Base-by-base conservation (phyloP, 2,797 vertebrate species). In the Danio tinwini region DNA sequence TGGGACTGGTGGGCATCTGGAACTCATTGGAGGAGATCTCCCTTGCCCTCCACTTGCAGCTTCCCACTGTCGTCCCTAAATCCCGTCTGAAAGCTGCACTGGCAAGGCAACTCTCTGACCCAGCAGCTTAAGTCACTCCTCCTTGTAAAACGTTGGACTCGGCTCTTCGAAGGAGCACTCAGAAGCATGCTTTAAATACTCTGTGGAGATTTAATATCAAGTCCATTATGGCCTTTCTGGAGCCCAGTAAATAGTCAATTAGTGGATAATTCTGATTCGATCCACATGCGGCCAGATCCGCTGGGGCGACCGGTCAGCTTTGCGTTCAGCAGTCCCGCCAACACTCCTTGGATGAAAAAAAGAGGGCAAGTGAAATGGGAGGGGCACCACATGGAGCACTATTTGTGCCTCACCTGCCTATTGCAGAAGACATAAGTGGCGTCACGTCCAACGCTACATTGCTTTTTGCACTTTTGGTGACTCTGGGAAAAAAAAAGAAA, bases 231-330 rank as follows among this genome's bases (percentile, higher is more conserved):
- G 94, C 88, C 92, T 94, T 92, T 95, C 94, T 95, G 91, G 90
- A 93, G 94, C 93, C 96, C 95, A 95, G 95, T 98, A 98, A 98
- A 99, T 95, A 97, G 95, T 97, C 97, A 98, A 96, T 98, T 98
- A 98, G 94, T 91, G 95, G 94, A 96, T 95, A 88, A 93, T 96
- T 96, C 93, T 98, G 96, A 99, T 98, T 96, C 90, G 94, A 97
- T 95, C 96, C 97, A 98, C 96, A 98, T 99, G 97, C 94, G 92
- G 91, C 93, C 91, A 95, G 95, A 96, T 93, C 92, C 67, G 59
- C 81, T 62, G 45, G 9, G 77, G 58, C 50, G 75, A 76, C 80
- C 67, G 69, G 78, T 85, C 80, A 81, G 84, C 80, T 83, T 84
- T 85, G 59, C 56, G 4, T 72, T 50, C 73, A 62, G 61, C 56